Evolutionary conservation across 2,888 invertebrate species (phyloP), one percentile per base, ranked within the genome.

Genomic region (Aethes cnicana): DNA sequence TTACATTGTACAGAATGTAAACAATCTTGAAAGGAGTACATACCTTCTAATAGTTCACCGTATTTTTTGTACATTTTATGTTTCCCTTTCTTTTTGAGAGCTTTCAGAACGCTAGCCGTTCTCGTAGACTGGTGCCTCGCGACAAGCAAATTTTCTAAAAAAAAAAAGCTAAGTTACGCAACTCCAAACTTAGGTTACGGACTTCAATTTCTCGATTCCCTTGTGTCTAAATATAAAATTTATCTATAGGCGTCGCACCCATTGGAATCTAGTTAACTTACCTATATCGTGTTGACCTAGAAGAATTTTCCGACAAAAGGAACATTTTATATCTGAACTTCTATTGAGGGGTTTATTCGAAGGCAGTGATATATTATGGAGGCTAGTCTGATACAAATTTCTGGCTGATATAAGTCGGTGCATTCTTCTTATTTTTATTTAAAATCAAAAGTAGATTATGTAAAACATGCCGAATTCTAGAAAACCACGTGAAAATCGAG

Each of bases 21-120:
- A 62, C 48, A 65, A 55, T 18, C 23, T 36, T 41, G 62, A 52
- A 39, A 32, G 49, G 36, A 47, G 58, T 30, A 59, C 74, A 62
- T 78, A 94, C 94, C 93, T 90, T 94, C 92, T 56, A 94, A 75
- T 5, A 94, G 76, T 70, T 95, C 94, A 6, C 92, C 92, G 81
- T 92, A 94, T 69, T 92, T 92, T 62, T 91, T 91, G 43, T 68
- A 77, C 53, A 75, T 79, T 68, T 88, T 91, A 57, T 84, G 80
- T 56, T 81, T 80, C 49, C 78, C 77, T 62, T 89, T 91, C 66
- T 90, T 91, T 46, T 83, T 77, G 6, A 76, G 63, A 4, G 81
- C 69, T 62, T 71, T 77, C 18, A 83, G 59, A 11, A 74, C 72
- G 57, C 74, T 88, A 55, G 81, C 86, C 20, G 86, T 78, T 73